Conservation (phyloP, 2,113 vertebrate genomes). For the Anolis carolinensis region DNA sequence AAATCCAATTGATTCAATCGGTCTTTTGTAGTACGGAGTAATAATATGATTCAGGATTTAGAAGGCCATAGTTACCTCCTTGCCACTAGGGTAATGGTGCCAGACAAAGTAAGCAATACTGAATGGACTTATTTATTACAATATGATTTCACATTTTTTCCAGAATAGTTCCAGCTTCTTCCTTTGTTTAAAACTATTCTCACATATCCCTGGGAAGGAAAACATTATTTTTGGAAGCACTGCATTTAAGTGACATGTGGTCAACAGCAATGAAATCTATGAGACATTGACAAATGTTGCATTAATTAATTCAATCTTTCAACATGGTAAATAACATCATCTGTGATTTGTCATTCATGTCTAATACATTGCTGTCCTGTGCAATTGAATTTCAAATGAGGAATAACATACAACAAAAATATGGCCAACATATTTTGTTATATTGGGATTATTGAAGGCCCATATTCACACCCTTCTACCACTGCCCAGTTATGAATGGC, state of each 20-base stretch:
- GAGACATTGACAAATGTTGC: constrained; percentile 1
- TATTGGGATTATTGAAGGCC: background rate
- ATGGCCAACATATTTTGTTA: background rate
- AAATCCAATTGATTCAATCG: too few relatives aligned
- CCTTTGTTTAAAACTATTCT: background rate
- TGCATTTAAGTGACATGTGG: background rate
- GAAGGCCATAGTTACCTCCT: too few relatives aligned
- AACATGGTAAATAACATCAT: background rate
- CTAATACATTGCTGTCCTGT: background rate
- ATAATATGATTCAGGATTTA: too few relatives aligned
- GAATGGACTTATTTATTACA: background rate
- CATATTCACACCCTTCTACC: background rate
- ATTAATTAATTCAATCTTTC: constrained; percentile 19
- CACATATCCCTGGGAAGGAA: background rate
- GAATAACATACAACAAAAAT: constrained; percentile 9
- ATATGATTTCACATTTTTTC: too few relatives aligned
- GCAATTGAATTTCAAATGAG: constrained; percentile 1
- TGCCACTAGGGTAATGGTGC: background rate
- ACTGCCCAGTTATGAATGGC: too few relatives aligned
- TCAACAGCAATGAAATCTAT: background rate
- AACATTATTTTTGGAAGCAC: background rate
- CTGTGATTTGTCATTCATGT: background rate
- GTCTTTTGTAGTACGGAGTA: too few relatives aligned
- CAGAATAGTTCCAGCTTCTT: background rate
- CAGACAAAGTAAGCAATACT: background rate